A percentile compares a stretch with the other conserved stretches of the same genome.
phyloP scores from a whole-genome alignment of 1,140 invertebrate species.

The Zaprionus tsacasi region DNA sequence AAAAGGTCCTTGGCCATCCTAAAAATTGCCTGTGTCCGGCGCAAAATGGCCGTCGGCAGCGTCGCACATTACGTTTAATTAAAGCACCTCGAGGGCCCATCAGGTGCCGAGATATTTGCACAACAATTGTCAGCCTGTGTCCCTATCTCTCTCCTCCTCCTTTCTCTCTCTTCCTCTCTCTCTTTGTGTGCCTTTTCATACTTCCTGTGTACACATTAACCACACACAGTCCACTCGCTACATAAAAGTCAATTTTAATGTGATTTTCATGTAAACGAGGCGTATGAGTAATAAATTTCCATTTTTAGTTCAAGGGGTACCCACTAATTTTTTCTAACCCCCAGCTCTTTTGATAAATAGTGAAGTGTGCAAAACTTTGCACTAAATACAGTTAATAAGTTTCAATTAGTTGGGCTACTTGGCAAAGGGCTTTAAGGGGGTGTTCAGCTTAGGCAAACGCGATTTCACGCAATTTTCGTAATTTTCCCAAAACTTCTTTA shows the following conservation, averaged over 20 bases:
- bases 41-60: slow-evolving; percentile 22
- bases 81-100: slow-evolving; percentile 50
- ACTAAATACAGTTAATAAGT: slow-evolving; percentile 50
- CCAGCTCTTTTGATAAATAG: not conserved
- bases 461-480: slow-evolving; percentile 7
- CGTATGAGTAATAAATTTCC: slow-evolving; percentile 59
- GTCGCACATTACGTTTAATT: slow-evolving; percentile 73
- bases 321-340: not conserved
- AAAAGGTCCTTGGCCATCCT: slow-evolving; percentile 51
- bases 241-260: slow-evolving; percentile 75
- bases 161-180: slow-evolving; percentile 21
- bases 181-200: slow-evolving; percentile 23
- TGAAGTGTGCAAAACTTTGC: slow-evolving; percentile 7
- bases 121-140: slow-evolving; percentile 40
- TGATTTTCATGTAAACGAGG: slow-evolving; percentile 60
- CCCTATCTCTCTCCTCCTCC: not conserved
- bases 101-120: slow-evolving; percentile 39
- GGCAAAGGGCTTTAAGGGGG: not conserved
- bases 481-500: not conserved
- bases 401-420: slow-evolving; percentile 48
- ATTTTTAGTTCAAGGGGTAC: slow-evolving; percentile 3
- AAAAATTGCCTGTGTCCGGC: slow-evolving; percentile 46
- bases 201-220: slow-evolving; percentile 32
- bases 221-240: slow-evolving; percentile 12
- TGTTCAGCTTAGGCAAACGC: not conserved